Evolutionary conservation across 2,888 invertebrate species (phyloP).

Genomic region (Diloba caeruleocephala): DNA sequence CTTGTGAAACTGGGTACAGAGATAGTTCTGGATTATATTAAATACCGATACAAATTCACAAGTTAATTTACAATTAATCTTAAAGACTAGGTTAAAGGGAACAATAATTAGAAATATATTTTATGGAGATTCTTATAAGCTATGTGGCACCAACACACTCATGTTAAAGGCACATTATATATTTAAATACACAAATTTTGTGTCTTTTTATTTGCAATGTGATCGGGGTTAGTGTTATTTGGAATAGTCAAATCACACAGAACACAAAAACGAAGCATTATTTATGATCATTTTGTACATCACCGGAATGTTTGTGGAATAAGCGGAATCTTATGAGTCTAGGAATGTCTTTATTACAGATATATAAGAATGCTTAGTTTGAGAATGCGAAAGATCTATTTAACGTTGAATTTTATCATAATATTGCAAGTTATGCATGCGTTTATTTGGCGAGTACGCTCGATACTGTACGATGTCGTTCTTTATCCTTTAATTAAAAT

Average conservation of each 20-base stretch:
- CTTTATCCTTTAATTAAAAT: too few species aligned
- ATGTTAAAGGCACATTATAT: slow-evolving; percentile 61
- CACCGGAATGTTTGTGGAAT: slow-evolving; percentile 50
- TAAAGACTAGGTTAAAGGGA: slow-evolving; percentile 65
- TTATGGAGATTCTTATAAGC: slow-evolving; percentile 73
- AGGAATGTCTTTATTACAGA: slow-evolving; percentile 47
- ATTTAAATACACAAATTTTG: slow-evolving; percentile 10
- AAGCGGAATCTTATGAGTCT: slow-evolving; percentile 42
- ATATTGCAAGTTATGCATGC: too few species aligned
- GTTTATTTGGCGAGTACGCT: too few species aligned
- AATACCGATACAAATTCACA: slow-evolving; percentile 31
- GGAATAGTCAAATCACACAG: slow-evolving; percentile 45
- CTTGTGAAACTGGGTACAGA: slow-evolving; percentile 19
- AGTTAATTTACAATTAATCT: slow-evolving; percentile 37
- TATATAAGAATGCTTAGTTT: too few species aligned
- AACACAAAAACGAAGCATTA: slow-evolving; percentile 50
- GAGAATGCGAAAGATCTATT: too few species aligned
- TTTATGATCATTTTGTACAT: slow-evolving; percentile 47
- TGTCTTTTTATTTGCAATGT: slow-evolving; percentile 6
- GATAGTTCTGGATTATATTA: slow-evolving; percentile 18
- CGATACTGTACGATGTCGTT: too few species aligned
- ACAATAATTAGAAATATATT: slow-evolving; percentile 55
- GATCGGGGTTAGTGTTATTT: slow-evolving; percentile 31
- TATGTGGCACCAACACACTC: slow-evolving; percentile 69
- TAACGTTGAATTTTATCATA: too few species aligned